Conservation (phyloP, 2,888 invertebrate species). For the Drosophila borealis region DNA sequence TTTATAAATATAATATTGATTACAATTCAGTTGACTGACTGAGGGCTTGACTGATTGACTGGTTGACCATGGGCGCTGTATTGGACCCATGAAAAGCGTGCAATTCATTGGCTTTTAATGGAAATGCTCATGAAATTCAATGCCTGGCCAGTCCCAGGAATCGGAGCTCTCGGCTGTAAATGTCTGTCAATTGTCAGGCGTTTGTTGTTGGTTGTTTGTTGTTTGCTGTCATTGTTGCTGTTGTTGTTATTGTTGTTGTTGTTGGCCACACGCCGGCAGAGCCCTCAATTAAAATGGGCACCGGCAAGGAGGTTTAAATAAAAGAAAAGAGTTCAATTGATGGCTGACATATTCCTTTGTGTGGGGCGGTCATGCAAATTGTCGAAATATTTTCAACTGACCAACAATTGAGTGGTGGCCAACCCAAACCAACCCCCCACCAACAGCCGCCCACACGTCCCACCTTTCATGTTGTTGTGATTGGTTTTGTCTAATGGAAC, state of each 20-base stretch:
- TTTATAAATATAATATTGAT: slow-evolving; percentile 71
- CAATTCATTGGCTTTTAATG: slow-evolving; percentile 59
- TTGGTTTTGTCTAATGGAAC: slow-evolving; percentile 84
- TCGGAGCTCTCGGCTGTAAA: slow-evolving; percentile 37
- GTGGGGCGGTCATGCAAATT: slow-evolving; percentile 70
- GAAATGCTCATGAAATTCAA: slow-evolving; percentile 62
- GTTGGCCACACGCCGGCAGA: slow-evolving; percentile 66
- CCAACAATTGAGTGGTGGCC: slow-evolving; percentile 72
- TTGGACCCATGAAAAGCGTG: slow-evolving; percentile 36
- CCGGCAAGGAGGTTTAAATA: slow-evolving; percentile 45
- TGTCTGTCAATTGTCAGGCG: slow-evolving; percentile 64
- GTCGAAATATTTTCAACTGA: slow-evolving; percentile 80
- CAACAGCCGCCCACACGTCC: slow-evolving; percentile 12
- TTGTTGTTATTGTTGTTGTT: slow-evolving; percentile 48
- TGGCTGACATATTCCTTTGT: slow-evolving; percentile 79
- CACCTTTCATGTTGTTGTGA: slow-evolving; percentile 72
- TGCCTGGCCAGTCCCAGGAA: slow-evolving; percentile 37
- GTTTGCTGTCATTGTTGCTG: slow-evolving; percentile 22
- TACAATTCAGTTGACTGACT: slow-evolving; percentile 44
- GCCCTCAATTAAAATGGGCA: slow-evolving; percentile 78
- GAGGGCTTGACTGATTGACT: slow-evolving; percentile 26
- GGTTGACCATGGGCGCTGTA: slow-evolving; percentile 21
- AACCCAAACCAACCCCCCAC: background rate
- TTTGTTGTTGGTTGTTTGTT: slow-evolving; percentile 57
- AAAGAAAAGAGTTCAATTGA: slow-evolving; percentile 79